Evolutionary conservation across 2,797 vertebrate species (phyloP).

Genomic region (Enteromius thamalakanensis): DNA sequence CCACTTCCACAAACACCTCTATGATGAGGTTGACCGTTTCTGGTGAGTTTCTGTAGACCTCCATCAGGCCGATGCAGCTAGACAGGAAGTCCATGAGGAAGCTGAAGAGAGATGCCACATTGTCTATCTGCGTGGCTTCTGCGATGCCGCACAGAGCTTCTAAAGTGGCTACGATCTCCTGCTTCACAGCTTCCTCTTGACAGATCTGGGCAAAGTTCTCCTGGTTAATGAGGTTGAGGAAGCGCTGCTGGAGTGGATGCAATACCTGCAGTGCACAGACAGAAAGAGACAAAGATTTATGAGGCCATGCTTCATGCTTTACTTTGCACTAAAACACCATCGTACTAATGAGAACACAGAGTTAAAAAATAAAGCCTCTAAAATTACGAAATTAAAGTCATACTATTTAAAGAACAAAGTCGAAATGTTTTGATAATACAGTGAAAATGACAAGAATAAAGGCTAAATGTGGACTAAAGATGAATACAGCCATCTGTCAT

Average conservation of each 20-base stretch:
- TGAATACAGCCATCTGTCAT: no score
- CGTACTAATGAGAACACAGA: no score
- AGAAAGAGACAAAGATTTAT: background rate
- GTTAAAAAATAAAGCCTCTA: no score
- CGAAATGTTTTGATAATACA: no score
- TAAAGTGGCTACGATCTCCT: constrained; percentile 91
- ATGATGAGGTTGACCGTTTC: constrained; percentile 99
- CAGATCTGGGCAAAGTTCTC: constrained; percentile 98
- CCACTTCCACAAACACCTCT: constrained; percentile 99
- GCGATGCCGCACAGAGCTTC: constrained; percentile 98
- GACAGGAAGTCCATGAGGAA: constrained; percentile 98
- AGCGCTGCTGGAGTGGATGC: constrained; percentile 95
- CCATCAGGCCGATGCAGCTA: constrained; percentile 98
- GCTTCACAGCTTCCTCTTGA: constrained; percentile 94
- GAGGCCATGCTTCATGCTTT: background rate
- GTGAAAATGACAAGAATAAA: no score
- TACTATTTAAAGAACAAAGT: no score
- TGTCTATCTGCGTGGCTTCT: constrained; percentile 98
- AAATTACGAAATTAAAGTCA: no score
- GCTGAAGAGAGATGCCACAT: constrained; percentile 94
- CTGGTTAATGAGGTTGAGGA: constrained; percentile 97
- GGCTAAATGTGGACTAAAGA: no score
- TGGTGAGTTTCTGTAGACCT: constrained; percentile 97
- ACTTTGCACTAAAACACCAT: no score
- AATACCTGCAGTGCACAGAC: constrained; percentile 81